A percentile compares a stretch with the other conserved stretches of the same genome.
Evolutionary conservation across 2,888 invertebrate species (phyloP).

Genomic region (Dryomyza anilis): DNA sequence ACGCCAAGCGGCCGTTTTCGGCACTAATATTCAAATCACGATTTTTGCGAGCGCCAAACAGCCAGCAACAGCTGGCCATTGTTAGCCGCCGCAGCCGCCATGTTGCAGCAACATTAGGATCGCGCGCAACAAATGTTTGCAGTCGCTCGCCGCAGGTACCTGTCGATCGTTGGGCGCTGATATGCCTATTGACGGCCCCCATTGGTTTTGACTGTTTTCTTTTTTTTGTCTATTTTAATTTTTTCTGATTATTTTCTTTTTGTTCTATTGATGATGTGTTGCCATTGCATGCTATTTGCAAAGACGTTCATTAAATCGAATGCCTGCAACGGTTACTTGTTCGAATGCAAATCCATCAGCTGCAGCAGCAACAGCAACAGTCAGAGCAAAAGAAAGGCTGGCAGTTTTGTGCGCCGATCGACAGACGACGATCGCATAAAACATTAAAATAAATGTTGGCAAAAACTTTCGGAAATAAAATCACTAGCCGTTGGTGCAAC

Average conservation of each 20-base stretch:
- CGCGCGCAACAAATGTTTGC: neutral
- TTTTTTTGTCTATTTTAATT: neutral
- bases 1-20: too few species aligned
- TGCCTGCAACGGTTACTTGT: neutral
- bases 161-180: neutral
- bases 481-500: neutral
- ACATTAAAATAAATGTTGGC: too few species aligned
- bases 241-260: neutral
- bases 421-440: conserved; percentile 18
- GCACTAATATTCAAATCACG: conserved; percentile 27
- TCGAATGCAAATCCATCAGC: neutral
- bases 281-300: conserved; percentile 17
- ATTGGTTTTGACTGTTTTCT: neutral
- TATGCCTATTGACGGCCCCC: neutral
- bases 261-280: conserved; percentile 6
- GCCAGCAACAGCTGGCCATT: too few species aligned
- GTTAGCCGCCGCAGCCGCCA: neutral
- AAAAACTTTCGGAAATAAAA: too few species aligned
- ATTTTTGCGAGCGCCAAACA: neutral
- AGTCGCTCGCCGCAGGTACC: neutral
- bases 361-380: neutral
- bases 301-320: neutral
- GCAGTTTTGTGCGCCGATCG: conserved; percentile 4
- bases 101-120: neutral
- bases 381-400: neutral